Evolutionary conservation across 2,888 invertebrate species (phyloP).

Genomic region (Acanthosoma haemorrhoidale): DNA sequence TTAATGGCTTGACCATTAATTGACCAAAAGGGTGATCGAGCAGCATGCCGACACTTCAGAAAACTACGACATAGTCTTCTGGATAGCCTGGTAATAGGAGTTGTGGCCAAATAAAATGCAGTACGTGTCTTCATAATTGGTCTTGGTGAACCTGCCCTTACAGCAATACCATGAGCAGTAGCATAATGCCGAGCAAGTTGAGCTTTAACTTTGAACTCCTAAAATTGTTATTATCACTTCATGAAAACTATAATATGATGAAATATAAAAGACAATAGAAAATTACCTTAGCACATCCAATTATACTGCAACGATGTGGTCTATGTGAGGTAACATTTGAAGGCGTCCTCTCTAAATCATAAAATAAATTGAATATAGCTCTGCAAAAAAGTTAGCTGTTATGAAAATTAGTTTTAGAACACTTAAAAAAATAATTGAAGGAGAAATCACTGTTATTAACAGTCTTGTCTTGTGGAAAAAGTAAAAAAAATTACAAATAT

Average conservation of each 20-base stretch:
- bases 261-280: not conserved
- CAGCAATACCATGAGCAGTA: constrained; percentile 75
- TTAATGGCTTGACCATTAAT: constrained; percentile 75
- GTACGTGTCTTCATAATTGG: constrained; percentile 97
- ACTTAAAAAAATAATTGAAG: not conserved
- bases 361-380: not conserved
- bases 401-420: too few relatives aligned
- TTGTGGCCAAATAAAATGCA: constrained; percentile 90
- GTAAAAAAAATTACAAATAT: not conserved
- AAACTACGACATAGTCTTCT: constrained; percentile 78
- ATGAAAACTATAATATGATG: not conserved
- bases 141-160: constrained; percentile 71
- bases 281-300: constrained; percentile 76
- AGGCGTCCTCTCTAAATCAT: constrained; percentile 47
- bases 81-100: constrained; percentile 83
- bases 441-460: not conserved
- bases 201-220: constrained; percentile 90
- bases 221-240: constrained; percentile 34
- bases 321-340: constrained; percentile 59
- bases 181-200: constrained; percentile 91
- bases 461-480: not conserved
- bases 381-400: too few relatives aligned
- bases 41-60: constrained; percentile 76
- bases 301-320: constrained; percentile 82
- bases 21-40: constrained; percentile 72